Percentiles rank a stretch among this genome's conserved stretches.
phyloP scores from a whole-genome alignment of 64 coral and sea anemone species.

The Dendrophyllia cribrosa region DNA sequence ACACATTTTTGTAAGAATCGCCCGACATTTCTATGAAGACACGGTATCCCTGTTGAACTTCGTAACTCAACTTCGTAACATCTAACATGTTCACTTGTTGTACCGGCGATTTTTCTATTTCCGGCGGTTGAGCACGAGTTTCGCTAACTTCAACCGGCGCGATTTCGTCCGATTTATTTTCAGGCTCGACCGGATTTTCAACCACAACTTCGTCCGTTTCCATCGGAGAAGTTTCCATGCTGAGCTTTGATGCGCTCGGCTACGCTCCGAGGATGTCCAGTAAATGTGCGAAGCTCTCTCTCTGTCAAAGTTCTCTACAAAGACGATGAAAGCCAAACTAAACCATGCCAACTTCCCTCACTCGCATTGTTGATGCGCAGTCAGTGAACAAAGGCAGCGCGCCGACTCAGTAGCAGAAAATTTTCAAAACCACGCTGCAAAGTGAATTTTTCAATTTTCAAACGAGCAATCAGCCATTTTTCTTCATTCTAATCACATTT shows the following conservation, averaged over 20 bases:
- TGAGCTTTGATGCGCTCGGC: background rate
- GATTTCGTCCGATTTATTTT: conserved; percentile 1
- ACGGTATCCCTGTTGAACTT: conserved; percentile 96
- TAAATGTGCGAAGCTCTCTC: background rate
- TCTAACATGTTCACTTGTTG: conserved; percentile 69
- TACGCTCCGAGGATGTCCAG: background rate
- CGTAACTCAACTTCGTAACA: conserved; percentile 83
- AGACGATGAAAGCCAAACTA: background rate
- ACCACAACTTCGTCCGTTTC: conserved; percentile 37
- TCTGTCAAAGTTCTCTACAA: conserved; percentile 12
- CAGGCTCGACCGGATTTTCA: conserved; percentile 1
- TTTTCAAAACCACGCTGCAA: background rate
- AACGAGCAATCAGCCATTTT: background rate
- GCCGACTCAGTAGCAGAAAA: conserved; percentile 35
- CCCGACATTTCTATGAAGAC: conserved; percentile 88
- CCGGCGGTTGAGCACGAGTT: conserved; percentile 78
- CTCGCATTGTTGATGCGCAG: conserved; percentile 44
- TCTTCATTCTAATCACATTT: background rate
- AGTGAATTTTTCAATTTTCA: background rate
- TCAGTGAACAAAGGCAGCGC: conserved; percentile 22
- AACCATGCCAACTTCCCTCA: conserved; percentile 39
- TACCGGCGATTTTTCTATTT: conserved; percentile 55
- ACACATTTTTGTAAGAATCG: conserved; percentile 90
- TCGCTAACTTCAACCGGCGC: conserved; percentile 61
- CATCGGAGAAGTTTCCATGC: conserved; percentile 46